Evolutionary conservation across 2,113 vertebrate species (phyloP).

Genomic region (Siniperca chuatsi): DNA sequence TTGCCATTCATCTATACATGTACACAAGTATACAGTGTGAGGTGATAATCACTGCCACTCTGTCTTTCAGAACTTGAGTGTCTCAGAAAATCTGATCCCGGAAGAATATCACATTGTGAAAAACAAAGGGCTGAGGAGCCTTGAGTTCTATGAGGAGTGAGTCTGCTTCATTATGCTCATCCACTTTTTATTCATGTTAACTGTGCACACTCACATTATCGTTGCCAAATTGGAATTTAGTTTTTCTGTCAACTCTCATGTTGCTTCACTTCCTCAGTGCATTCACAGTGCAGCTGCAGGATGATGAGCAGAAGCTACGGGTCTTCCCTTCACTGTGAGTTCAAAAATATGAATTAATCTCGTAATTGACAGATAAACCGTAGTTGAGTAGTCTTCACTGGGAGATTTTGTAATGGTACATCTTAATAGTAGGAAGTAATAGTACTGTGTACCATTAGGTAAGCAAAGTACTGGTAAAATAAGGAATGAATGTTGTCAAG

Average conservation of each 20-base stretch:
- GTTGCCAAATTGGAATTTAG: neutral
- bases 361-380: neutral
- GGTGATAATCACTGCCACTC: neutral
- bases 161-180: slow-evolving; percentile 54
- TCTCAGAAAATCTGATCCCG: slow-evolving; percentile 86
- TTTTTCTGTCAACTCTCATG: neutral
- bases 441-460: neutral
- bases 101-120: slow-evolving; percentile 91
- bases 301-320: slow-evolving; percentile 85
- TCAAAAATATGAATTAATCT: neutral
- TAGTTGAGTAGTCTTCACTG: neutral
- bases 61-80: slow-evolving; percentile 68
- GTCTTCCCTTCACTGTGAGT: slow-evolving; percentile 92
- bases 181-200: neutral
- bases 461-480: neutral
- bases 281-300: slow-evolving; percentile 90
- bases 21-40: neutral
- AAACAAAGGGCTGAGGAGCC: slow-evolving; percentile 85
- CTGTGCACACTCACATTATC: fast-evolving
- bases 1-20: neutral
- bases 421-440: neutral
- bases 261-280: slow-evolving; percentile 81
- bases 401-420: neutral
- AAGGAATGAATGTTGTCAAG: neutral
- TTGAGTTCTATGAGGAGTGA: slow-evolving; percentile 91